Evolutionary conservation across 2,888 invertebrate species (phyloP).

Genomic region (Stenchaetothrips biformis): DNA sequence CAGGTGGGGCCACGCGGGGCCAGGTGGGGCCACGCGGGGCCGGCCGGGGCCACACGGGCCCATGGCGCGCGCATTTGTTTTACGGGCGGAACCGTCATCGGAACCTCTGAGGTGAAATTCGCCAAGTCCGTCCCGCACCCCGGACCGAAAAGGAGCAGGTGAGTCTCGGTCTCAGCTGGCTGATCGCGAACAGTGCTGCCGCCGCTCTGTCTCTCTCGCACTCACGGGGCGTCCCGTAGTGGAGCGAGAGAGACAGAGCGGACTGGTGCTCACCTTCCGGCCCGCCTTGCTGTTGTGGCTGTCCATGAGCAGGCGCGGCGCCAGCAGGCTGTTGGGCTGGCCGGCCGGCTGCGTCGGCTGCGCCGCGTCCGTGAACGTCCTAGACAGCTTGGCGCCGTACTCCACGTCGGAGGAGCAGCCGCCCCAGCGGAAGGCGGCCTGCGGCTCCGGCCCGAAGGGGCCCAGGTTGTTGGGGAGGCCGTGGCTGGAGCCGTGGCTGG

Average conservation of each 20-base stretch:
- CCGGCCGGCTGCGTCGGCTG: not conserved
- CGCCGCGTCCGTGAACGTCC: constrained; percentile 19
- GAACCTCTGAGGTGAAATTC: not conserved
- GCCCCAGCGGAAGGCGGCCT: not conserved
- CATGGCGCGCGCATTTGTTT: not conserved
- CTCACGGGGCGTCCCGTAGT: too few relatives aligned
- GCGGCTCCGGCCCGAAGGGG: not conserved
- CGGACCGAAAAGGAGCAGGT: too few relatives aligned
- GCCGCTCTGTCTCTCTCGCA: too few relatives aligned
- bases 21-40: not conserved
- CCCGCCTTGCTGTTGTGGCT: constrained; percentile 19
- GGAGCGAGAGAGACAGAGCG: not conserved
- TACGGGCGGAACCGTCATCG: not conserved
- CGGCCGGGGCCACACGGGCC: not conserved
- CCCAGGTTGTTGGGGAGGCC: not conserved
- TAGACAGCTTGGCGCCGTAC: constrained; percentile 19
- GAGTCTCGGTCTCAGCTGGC: not conserved
- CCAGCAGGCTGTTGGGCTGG: not conserved
- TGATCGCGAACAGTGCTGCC: not conserved
- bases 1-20: not conserved
- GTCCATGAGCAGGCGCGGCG: constrained; percentile 11
- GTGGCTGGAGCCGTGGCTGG: not conserved
- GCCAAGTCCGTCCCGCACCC: too few relatives aligned
- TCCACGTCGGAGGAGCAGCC: constrained; percentile 19
- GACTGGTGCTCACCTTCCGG: not conserved